Evolutionary conservation across 2,797 vertebrate genomes (phyloP).

Genomic region (Neosilurus hyrtlii): DNA sequence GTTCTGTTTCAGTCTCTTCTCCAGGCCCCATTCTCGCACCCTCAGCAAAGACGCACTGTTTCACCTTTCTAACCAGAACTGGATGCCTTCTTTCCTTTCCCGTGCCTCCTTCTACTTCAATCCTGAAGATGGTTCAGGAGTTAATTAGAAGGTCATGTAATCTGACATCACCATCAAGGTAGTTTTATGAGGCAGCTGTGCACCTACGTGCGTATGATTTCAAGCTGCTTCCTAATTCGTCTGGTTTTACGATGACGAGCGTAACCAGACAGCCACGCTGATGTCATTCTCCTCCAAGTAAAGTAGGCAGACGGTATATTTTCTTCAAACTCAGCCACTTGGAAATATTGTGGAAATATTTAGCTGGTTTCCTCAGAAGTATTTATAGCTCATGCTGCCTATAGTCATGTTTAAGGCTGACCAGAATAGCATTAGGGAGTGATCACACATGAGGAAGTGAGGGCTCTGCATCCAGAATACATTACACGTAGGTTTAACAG

Average conservation of each 20-base stretch:
- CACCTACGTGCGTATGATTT: background rate
- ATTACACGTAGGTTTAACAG: background rate
- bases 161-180: conserved; percentile 19
- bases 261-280: conserved; percentile 9
- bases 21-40: conserved; percentile 13
- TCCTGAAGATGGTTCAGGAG: background rate
- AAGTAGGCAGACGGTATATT: conserved; percentile 13
- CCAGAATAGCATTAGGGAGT: conserved; percentile 34
- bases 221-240: background rate
- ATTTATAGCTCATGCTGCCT: conserved; percentile 43
- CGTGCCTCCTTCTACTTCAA: background rate
- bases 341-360: conserved; percentile 18
- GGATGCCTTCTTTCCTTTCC: conserved; percentile 1
- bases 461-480: background rate
- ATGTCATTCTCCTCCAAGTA: background rate
- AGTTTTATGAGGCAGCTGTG: conserved; percentile 23
- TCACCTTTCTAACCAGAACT: conserved; percentile 19
- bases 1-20: conserved; percentile 33
- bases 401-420: conserved; percentile 22
- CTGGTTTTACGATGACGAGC: conserved; percentile 8
- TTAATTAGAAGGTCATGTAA: conserved; percentile 9
- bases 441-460: conserved; percentile 7
- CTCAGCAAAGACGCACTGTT: conserved; percentile 45
- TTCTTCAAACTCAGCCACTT: conserved; percentile 18
- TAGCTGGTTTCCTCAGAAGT: conserved; percentile 14